These are phyloP conservation scores for Solenopsis fugax DNA, from an alignment of 1,140 invertebrate species.

Conservation along the genomic window DNA sequence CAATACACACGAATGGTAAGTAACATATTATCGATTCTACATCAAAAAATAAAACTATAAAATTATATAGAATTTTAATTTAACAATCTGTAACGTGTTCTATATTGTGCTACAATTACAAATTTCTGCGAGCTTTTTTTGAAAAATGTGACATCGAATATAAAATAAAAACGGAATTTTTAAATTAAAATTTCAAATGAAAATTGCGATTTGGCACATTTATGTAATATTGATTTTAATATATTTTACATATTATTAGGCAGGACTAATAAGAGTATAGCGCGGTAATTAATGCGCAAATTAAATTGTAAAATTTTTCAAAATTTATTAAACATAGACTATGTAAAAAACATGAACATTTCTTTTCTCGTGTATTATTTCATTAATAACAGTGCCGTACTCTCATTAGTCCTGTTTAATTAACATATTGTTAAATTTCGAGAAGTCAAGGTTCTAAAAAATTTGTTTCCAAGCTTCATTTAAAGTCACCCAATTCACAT, in stretches of 20 bases:
- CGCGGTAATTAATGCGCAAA: too few species aligned
- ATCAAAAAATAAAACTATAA: not conserved
- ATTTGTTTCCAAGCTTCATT: too few species aligned
- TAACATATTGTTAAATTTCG: too few species aligned
- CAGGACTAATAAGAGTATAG: too few species aligned
- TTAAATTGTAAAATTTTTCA: too few species aligned
- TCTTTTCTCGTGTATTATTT: too few species aligned
- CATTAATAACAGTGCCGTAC: too few species aligned
- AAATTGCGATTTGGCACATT: not conserved
- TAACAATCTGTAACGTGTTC: not conserved
- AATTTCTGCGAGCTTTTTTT: not conserved
- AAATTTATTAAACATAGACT: too few species aligned
- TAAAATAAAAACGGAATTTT: not conserved
- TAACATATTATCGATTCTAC: not conserved
- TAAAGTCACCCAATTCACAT: not conserved
- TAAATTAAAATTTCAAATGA: not conserved
- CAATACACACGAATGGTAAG: constrained; percentile 93
- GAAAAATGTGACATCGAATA: not conserved
- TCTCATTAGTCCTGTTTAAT: too few species aligned
- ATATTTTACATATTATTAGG: not conserved
- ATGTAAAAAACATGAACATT: too few species aligned
- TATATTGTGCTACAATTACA: not conserved
- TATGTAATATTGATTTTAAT: not conserved
- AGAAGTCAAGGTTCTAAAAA: too few species aligned
- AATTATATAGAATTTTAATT: constrained; percentile 3